Evolutionary conservation across 2,113 vertebrate genomes (phyloP).

Genomic region (Pogona vitticeps): DNA sequence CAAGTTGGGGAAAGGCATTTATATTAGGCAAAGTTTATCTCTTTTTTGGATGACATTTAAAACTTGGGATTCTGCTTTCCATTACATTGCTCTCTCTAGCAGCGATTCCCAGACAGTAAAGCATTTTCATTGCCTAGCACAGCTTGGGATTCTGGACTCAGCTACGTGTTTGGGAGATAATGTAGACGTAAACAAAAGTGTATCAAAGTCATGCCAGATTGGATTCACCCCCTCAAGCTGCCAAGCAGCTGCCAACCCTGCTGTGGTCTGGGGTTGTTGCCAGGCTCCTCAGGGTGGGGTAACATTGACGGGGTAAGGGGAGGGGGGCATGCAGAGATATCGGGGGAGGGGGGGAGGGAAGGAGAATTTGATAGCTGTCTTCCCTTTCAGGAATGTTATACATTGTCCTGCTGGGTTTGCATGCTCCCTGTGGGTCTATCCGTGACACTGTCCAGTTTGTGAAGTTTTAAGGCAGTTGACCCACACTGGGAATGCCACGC

Average conservation of each 20-base stretch:
- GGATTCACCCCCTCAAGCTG: constrained; percentile 72
- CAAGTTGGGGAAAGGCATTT: background rate
- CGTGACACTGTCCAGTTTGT: constrained; percentile 35
- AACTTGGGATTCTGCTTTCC: constrained; percentile 48
- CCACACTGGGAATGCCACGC: constrained; percentile 23
- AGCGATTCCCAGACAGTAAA: constrained; percentile 69
- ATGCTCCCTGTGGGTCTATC: constrained; percentile 37
- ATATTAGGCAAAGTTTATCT: background rate
- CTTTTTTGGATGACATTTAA: constrained; percentile 40
- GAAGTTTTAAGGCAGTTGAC: constrained; percentile 55
- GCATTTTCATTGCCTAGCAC: constrained; percentile 71
- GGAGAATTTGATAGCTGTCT: constrained; percentile 61
- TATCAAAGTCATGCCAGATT: constrained; percentile 76
- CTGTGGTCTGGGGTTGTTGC: constrained; percentile 64
- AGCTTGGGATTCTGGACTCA: constrained; percentile 71
- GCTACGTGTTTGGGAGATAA: constrained; percentile 67
- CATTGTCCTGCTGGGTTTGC: constrained; percentile 57
- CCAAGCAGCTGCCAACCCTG: constrained; percentile 74
- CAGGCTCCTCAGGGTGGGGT: constrained; percentile 41
- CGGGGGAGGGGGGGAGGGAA: constrained; percentile 44
- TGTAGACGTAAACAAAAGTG: constrained; percentile 71
- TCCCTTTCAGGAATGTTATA: no score
- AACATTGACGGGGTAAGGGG: background rate
- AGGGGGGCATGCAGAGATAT: background rate
- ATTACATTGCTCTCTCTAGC: constrained; percentile 54